Percentiles rank a stretch among this genome's conserved stretches.
Conservation (phyloP, 2,113 vertebrate genomes). For the Seriola quinqueradiata region DNA sequence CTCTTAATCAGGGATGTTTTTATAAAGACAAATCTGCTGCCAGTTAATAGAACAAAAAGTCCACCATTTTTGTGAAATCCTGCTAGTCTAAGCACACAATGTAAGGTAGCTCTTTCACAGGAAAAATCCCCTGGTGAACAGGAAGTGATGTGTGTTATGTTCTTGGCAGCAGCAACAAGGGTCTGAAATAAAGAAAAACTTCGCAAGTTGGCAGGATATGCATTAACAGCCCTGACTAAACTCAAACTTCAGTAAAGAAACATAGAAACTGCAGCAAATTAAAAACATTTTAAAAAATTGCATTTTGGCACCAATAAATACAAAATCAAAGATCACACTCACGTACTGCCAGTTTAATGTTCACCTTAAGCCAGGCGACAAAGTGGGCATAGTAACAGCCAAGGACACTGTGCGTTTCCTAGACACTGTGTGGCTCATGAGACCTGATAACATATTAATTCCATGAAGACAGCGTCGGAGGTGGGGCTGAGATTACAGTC, state of each 20-base stretch:
- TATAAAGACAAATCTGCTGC: neutral
- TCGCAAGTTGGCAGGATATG: neutral
- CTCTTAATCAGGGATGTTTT: neutral
- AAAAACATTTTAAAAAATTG: fast-evolving
- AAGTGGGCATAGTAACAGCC: constrained; percentile 59
- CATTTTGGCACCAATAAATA: neutral
- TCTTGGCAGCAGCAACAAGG: constrained; percentile 17
- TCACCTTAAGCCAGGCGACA: constrained; percentile 10
- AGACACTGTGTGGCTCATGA: constrained; percentile 30
- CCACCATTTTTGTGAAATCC: constrained; percentile 17
- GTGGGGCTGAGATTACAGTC: constrained; percentile 65
- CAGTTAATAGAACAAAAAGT: constrained; percentile 43
- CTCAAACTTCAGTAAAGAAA: neutral
- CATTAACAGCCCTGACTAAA: constrained; percentile 1
- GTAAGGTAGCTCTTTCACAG: constrained; percentile 16
- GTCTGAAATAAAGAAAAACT: constrained; percentile 2
- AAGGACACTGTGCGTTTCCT: constrained; percentile 35
- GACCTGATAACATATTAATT: constrained; percentile 57
- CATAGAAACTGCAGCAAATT: neutral
- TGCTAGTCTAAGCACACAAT: constrained; percentile 43
- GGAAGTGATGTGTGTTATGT: constrained; percentile 39
- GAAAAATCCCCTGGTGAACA: constrained; percentile 24
- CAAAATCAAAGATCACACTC: neutral
- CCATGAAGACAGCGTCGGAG: constrained; percentile 45
- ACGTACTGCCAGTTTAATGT: constrained; percentile 20